Conservation (phyloP, 2,113 vertebrate genomes). For the Oreochromis niloticus region DNA sequence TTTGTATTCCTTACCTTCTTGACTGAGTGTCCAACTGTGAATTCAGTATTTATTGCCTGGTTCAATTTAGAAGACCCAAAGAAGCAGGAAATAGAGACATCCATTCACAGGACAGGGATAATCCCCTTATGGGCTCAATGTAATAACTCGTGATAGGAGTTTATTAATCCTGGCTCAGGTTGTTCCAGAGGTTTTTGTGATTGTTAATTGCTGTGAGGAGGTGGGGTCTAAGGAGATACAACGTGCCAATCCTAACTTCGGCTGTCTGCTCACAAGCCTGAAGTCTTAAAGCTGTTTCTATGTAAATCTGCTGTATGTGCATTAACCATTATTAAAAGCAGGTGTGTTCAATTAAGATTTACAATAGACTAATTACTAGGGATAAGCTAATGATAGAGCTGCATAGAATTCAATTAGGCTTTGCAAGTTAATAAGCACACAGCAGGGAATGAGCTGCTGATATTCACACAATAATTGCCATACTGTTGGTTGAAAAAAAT, state of each 20-base stretch:
- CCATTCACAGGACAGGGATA: conserved; percentile 43
- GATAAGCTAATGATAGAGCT: conserved; percentile 29
- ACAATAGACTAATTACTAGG: conserved; percentile 45
- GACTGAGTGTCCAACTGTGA: not conserved
- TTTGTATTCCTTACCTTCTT: not conserved
- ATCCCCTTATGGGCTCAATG: conserved; percentile 57
- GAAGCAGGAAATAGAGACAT: conserved; percentile 33
- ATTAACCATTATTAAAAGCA: conserved; percentile 33
- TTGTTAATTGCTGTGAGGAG: conserved; percentile 56
- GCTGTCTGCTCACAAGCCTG: not conserved
- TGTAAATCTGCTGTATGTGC: not conserved
- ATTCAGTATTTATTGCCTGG: not conserved
- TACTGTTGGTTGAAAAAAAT: not conserved
- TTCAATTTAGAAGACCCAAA: conserved; percentile 14
- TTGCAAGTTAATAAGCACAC: conserved; percentile 19
- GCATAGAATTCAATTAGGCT: conserved; percentile 37
- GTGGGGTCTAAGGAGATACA: conserved; percentile 1
- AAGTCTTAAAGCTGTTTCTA: not conserved
- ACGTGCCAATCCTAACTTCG: conserved; percentile 13
- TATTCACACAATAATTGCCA: not conserved
- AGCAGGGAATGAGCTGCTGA: not conserved
- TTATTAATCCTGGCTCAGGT: conserved; percentile 60
- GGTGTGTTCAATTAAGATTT: conserved; percentile 46
- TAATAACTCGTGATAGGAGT: conserved; percentile 63
- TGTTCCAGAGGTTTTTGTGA: conserved; percentile 41